phyloP scores from a whole-genome alignment of 1,140 invertebrate species.

The Potamilus streckersoni region DNA sequence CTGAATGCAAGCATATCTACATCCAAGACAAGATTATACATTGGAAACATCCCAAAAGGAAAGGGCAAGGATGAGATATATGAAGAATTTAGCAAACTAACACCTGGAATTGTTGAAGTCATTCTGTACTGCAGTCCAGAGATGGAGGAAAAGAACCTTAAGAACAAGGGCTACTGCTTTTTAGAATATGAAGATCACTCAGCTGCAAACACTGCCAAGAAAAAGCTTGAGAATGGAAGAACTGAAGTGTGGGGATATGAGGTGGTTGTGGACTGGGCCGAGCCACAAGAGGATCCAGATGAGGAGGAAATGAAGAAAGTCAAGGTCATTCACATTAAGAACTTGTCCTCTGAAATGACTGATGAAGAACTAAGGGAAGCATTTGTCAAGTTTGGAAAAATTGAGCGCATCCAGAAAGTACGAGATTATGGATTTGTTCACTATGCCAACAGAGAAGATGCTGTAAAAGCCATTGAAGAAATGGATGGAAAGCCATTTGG shows the following conservation, averaged over 20 bases:
- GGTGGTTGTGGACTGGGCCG: constrained; percentile 88
- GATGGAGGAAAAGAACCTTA: constrained; percentile 68
- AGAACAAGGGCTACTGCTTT: constrained; percentile 86
- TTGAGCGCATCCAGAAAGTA: constrained; percentile 69
- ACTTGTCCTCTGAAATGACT: constrained; percentile 68
- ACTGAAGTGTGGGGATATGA: constrained; percentile 71
- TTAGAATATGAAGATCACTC: constrained; percentile 84
- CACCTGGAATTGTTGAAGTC: constrained; percentile 78
- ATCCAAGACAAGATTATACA: constrained; percentile 16
- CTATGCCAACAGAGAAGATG: constrained; percentile 65
- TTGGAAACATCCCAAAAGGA: constrained; percentile 23
- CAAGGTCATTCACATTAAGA: constrained; percentile 70
- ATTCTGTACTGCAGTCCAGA: constrained; percentile 77
- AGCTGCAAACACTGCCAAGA: constrained; percentile 78
- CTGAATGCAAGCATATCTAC: constrained; percentile 18
- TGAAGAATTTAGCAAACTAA: constrained; percentile 67
- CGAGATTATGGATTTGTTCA: constrained; percentile 71
- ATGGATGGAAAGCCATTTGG: constrained; percentile 57
- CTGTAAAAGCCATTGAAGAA: constrained; percentile 54
- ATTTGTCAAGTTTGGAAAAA: constrained; percentile 50
- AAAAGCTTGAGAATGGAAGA: constrained; percentile 8
- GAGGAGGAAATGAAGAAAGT: constrained; percentile 77
- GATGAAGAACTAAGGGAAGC: constrained; percentile 65
- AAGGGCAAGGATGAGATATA: background rate
- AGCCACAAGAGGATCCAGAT: constrained; percentile 81